These are phyloP conservation scores for Drosophila picticornis DNA, from an alignment of 2,888 invertebrate genomes.

Conservation along the genomic window DNA sequence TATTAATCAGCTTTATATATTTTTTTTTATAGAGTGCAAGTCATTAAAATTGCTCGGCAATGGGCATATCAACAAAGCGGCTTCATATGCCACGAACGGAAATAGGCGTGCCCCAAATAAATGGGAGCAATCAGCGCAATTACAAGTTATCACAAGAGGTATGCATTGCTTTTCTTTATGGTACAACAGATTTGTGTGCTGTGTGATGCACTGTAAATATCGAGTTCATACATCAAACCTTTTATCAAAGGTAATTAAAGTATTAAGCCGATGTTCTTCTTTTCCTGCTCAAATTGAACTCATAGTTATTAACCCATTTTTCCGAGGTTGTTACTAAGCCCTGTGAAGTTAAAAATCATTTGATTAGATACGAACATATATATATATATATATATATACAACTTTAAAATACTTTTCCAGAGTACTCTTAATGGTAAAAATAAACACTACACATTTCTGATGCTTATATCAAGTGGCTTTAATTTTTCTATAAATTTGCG, in stretches of 20 bases:
- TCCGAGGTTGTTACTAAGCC: not conserved
- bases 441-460: not conserved
- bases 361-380: not conserved
- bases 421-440: not conserved
- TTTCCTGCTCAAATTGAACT: not conserved
- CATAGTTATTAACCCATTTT: not conserved
- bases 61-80: constrained; percentile 40
- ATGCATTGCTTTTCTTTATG: not conserved
- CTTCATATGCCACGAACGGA: constrained; percentile 28
- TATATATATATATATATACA: not conserved
- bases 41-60: constrained; percentile 61
- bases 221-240: not conserved
- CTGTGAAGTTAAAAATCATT: not conserved
- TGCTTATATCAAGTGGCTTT: not conserved
- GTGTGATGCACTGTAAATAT: not conserved
- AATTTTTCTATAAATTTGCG: not conserved
- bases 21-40: constrained; percentile 52
- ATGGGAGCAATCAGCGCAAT: constrained; percentile 17
- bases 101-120: constrained; percentile 39
- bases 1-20: constrained; percentile 57
- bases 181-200: not conserved
- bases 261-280: not conserved
- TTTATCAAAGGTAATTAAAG: not conserved
- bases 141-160: constrained; percentile 2
- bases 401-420: not conserved